phyloP scores from a whole-genome alignment of 2,113 vertebrate genomes.

The Orcinus orca region DNA sequence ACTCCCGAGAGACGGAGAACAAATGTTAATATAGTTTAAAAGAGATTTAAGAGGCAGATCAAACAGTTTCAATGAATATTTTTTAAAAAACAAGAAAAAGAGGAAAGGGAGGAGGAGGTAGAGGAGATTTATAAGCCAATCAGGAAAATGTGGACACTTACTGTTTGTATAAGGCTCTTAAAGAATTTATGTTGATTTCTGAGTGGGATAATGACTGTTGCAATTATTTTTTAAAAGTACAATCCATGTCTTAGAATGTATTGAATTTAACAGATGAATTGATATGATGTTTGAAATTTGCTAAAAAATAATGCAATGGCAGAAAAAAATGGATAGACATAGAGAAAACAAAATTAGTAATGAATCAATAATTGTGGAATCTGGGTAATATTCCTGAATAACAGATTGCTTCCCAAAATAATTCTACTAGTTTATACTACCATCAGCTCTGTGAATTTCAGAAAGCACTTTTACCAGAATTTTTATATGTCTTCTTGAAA shows the following conservation, averaged over 20 bases:
- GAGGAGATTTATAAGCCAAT: not conserved
- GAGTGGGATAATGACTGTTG: not conserved
- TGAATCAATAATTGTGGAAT: not conserved
- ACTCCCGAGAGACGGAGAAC: not conserved
- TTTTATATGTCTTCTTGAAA: not conserved
- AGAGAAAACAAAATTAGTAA: not conserved
- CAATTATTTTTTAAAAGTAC: not conserved
- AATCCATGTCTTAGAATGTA: not conserved
- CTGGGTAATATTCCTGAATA: not conserved
- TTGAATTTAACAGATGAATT: not conserved
- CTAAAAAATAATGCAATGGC: not conserved
- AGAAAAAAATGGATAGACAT: not conserved
- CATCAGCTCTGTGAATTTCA: not conserved
- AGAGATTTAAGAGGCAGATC: not conserved
- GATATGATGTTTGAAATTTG: not conserved
- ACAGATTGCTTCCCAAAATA: not conserved
- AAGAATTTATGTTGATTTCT: not conserved
- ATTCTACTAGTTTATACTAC: not conserved
- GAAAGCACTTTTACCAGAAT: not conserved
- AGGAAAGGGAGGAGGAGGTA: accelerated
- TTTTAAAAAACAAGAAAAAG: not conserved
- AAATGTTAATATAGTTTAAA: not conserved
- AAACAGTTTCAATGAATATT: not conserved
- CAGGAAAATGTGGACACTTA: not conserved
- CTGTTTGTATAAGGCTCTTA: not conserved